Percentiles rank a stretch among this genome's conserved stretches.
phyloP scores from a whole-genome alignment of 2,888 invertebrate genomes.

The Lottia scabra region DNA sequence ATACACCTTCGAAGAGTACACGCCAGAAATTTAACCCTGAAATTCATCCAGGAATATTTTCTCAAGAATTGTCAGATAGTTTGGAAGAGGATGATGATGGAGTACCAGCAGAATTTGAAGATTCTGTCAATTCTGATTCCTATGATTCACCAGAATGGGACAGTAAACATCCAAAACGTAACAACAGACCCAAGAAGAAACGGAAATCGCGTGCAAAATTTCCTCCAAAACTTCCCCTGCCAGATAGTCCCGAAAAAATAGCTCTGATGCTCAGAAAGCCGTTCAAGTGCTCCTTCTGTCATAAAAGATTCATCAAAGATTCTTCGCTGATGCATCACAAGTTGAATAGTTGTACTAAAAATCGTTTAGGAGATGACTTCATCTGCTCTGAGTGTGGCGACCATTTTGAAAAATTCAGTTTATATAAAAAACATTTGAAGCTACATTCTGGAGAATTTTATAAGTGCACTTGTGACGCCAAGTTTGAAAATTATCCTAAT shows the following conservation, averaged over 20 bases:
- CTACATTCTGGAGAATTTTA: background rate
- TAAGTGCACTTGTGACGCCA: background rate
- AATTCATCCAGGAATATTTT: too few species aligned
- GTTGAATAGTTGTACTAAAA: background rate
- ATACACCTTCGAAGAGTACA: too few species aligned
- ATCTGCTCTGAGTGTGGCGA: background rate
- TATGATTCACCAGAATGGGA: too few species aligned
- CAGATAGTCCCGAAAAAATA: background rate
- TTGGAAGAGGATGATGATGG: too few species aligned
- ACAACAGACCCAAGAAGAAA: too few species aligned
- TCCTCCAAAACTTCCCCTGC: too few species aligned
- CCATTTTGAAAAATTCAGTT: background rate
- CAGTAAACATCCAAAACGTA: too few species aligned
- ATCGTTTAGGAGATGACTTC: background rate
- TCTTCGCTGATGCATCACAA: background rate
- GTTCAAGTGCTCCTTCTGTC: background rate
- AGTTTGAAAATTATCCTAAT: background rate
- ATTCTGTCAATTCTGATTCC: too few species aligned
- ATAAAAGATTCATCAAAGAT: background rate
- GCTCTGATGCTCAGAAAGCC: background rate
- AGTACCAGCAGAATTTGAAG: too few species aligned
- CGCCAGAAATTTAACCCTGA: too few species aligned
- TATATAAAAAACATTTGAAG: background rate
- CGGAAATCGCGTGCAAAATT: too few species aligned
- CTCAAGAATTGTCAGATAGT: too few species aligned